Evolutionary conservation across 2,797 vertebrate species (phyloP), one percentile per base, ranked within the genome.

Genomic region (Alcedo atthis): DNA sequence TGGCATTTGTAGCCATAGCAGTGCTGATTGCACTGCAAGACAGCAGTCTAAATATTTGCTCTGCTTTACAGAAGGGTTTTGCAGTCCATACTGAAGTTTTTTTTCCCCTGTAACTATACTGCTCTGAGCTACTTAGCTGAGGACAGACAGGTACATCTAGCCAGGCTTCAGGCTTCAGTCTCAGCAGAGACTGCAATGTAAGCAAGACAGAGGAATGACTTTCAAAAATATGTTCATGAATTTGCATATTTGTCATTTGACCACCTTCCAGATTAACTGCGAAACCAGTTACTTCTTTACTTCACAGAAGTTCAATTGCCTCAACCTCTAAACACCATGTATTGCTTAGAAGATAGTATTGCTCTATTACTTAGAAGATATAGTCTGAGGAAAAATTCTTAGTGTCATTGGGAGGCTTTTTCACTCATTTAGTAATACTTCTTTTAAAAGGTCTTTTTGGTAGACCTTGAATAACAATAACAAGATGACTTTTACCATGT

Each of bases 1-100:
- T 37, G 46, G 33, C 75, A 49, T 35, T 48, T 33, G 59, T 53
- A 76, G 78, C 67, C 59, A 21, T 22, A 53, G 63, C 77, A 76
- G 22, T 7, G 17, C 76, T 88, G 85, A 84, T 88, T 71, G 75
- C 78, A 59, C 74, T 45, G 35, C 74, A 74, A 85, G 43, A 9
- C 67, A 84, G 59, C 12, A 73, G 66, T 75, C 70, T 79, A 73
- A 95, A 79, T 84, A 79, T 86, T 87, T 93, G 17, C 46, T 81
- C 22, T 84, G 70, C 46, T 89, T 92, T 89, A 81, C 66, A 73
- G 67, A 73, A 89, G 51, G 58, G 24, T 78, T 87, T 92, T 81
- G 40, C 43, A 66, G 55, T 69, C 55, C 74, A 63, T 8, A 28
- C 14, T 54, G 53, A 57, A 35, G 1, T 5, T 48, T 22, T 35